These are phyloP conservation scores for Antedon mediterranea DNA, from an alignment of 53 echinoderm and acorn worm genomes.

Conservation along the genomic window DNA sequence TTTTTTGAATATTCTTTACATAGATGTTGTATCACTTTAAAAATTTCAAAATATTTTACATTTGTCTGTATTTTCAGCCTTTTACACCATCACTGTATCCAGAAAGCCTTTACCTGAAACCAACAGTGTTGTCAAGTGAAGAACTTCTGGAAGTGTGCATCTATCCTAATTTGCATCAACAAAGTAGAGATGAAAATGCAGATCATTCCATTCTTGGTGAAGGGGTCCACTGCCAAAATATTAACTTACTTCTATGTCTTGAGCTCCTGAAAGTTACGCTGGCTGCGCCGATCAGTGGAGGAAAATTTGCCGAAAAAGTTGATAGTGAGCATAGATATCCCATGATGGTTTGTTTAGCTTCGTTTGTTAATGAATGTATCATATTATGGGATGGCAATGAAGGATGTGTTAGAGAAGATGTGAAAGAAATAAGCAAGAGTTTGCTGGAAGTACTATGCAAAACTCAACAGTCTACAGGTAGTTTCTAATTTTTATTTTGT, in stretches of 20 bases:
- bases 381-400: not conserved
- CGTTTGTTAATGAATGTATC: not conserved
- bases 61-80: not conserved
- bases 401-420: not conserved
- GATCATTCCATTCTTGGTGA: not conserved
- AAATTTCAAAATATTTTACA: no score
- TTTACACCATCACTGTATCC: not conserved
- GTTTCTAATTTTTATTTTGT: no score
- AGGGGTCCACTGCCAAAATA: not conserved
- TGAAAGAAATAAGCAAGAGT: not conserved
- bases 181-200: not conserved
- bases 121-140: not conserved
- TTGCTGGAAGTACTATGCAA: not conserved
- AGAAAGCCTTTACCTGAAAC: not conserved
- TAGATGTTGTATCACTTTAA: no score
- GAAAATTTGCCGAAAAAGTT: not conserved
- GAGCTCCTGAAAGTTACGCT: not conserved
- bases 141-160: not conserved
- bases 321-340: not conserved
- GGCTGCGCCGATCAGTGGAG: not conserved
- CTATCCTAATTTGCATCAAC: not conserved
- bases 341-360: not conserved
- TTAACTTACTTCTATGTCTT: not conserved
- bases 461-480: not conserved
- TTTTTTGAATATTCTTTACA: no score